A percentile compares a stretch with the other conserved stretches of the same genome.
These are phyloP conservation scores for Subacronicta megacephala DNA, from an alignment of 2,888 invertebrate species.

Conservation along the genomic window DNA sequence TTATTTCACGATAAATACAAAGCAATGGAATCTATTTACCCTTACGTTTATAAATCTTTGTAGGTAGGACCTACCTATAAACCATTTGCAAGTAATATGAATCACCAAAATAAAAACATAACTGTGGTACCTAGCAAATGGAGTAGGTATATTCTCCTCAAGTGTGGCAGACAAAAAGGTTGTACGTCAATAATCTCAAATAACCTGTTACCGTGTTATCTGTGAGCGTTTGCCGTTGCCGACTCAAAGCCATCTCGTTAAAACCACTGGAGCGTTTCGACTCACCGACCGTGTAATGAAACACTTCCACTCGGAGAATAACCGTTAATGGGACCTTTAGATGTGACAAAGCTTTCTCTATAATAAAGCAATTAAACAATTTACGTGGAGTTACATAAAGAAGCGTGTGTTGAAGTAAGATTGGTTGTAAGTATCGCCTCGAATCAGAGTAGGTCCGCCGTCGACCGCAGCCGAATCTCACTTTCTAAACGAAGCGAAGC, in stretches of 20 bases:
- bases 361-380: conserved; percentile 72
- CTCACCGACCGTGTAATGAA: conserved; percentile 84
- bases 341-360: conserved; percentile 79
- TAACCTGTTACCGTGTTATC: conserved; percentile 66
- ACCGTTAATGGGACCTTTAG: conserved; percentile 82
- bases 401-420: conserved; percentile 43
- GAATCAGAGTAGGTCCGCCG: conserved; percentile 51
- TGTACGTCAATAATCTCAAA: conserved; percentile 63
- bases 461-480: conserved; percentile 63
- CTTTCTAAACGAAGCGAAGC: conserved; percentile 66
- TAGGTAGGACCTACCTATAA: too few relatives aligned
- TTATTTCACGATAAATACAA: too few relatives aligned
- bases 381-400: conserved; percentile 50
- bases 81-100: too few relatives aligned
- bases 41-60: too few relatives aligned
- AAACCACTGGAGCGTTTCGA: conserved; percentile 78
- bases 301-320: conserved; percentile 85
- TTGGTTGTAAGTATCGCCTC: conserved; percentile 19
- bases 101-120: too few relatives aligned
- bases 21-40: too few relatives aligned
- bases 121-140: too few relatives aligned
- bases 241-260: conserved; percentile 80
- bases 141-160: conserved; percentile 10
- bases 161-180: conserved; percentile 35
- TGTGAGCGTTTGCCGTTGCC: conserved; percentile 64